Percentiles rank a stretch among this genome's conserved stretches.
Evolutionary conservation across 1,140 invertebrate genomes (phyloP).

Genomic region (Amphibalanus amphitrite): DNA sequence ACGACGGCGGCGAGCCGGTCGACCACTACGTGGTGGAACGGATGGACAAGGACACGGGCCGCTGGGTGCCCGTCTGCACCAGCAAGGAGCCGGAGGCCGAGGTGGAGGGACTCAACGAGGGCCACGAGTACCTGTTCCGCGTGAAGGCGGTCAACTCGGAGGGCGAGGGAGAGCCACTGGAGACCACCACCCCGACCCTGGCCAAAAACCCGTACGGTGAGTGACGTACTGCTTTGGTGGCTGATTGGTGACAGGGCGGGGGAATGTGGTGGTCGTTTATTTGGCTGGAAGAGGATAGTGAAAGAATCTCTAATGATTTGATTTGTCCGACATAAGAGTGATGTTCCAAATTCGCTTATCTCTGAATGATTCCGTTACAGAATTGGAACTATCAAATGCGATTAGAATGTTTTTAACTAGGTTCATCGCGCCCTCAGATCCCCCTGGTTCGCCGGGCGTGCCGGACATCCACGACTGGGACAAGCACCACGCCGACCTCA

Average conservation of each 20-base stretch:
- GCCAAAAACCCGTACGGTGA: constrained; percentile 83
- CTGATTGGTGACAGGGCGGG: too few relatives aligned
- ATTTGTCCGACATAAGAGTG: too few relatives aligned
- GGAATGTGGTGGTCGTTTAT: too few relatives aligned
- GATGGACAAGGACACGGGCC: constrained; percentile 79
- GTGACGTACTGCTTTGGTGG: too few relatives aligned
- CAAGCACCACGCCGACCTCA: constrained; percentile 68
- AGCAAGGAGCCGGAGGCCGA: constrained; percentile 45
- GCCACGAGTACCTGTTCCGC: constrained; percentile 93
- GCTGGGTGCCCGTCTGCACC: constrained; percentile 85
- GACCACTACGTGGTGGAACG: constrained; percentile 86
- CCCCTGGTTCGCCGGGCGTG: constrained; percentile 74
- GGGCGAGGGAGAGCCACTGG: constrained; percentile 79
- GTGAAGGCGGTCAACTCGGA: constrained; percentile 93
- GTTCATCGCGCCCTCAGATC: too few relatives aligned
- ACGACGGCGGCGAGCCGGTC: constrained; percentile 83
- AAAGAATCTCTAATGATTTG: too few relatives aligned
- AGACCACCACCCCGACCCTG: constrained; percentile 59
- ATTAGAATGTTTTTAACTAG: too few relatives aligned
- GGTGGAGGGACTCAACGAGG: constrained; percentile 26
- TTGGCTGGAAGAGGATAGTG: too few relatives aligned
- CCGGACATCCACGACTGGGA: constrained; percentile 81
- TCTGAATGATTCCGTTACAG: too few relatives aligned
- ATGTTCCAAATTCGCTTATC: too few relatives aligned
- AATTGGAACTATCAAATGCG: too few relatives aligned